Conservation (phyloP, 1,140 invertebrate genomes). For the Marisa cornuarietis region DNA sequence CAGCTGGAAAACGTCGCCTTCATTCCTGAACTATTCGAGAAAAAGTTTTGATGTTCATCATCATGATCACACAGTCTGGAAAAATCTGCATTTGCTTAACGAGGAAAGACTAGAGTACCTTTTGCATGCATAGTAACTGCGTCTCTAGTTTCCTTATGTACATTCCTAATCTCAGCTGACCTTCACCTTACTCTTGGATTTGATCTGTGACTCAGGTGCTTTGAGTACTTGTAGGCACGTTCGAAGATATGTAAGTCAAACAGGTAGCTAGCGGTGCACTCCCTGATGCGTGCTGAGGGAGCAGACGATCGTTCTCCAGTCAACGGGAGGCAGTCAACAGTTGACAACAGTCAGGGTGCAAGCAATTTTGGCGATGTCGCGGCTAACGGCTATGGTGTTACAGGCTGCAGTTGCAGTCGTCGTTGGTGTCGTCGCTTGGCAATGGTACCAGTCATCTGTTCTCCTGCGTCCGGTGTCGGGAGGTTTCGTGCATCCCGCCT, state of each 20-base stretch:
- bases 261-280: neutral
- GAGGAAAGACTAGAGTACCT: too few relatives aligned
- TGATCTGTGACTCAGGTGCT: too few relatives aligned
- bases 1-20: neutral
- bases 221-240: too few relatives aligned
- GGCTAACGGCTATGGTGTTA: neutral
- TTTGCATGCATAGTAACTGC: too few relatives aligned
- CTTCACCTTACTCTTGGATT: too few relatives aligned
- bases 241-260: neutral
- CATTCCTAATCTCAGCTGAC: too few relatives aligned
- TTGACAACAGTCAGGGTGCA: neutral
- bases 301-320: neutral
- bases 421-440: constrained; percentile 20
- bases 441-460: constrained; percentile 1
- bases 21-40: neutral
- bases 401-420: constrained; percentile 6
- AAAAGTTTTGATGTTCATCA: constrained; percentile 5
- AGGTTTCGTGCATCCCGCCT: constrained; percentile 34
- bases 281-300: neutral
- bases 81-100: too few relatives aligned
- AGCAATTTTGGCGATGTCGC: neutral
- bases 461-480: constrained; percentile 13
- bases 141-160: too few relatives aligned
- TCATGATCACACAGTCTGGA: neutral
- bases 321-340: neutral